Evolutionary conservation across 2,888 invertebrate genomes (phyloP).

Genomic region (Brachypterus glaber): DNA sequence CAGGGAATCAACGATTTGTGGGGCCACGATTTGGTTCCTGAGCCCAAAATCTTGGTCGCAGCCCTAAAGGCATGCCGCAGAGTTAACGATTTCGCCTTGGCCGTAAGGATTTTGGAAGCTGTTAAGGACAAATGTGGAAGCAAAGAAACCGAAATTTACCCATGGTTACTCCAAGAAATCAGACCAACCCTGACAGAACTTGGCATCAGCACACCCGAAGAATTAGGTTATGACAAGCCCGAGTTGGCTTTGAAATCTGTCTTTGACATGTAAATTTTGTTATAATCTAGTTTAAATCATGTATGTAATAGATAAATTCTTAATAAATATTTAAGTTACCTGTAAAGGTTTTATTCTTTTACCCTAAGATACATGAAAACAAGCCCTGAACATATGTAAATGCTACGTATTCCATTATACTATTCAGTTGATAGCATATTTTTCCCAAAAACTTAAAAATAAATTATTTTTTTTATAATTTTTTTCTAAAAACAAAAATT

Average conservation of each 20-base stretch:
- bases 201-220: slow-evolving; percentile 88
- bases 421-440: too few relatives aligned
- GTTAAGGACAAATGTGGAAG: slow-evolving; percentile 81
- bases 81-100: slow-evolving; percentile 88
- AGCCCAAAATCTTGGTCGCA: slow-evolving; percentile 79
- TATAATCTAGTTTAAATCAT: too few relatives aligned
- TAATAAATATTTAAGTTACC: too few relatives aligned
- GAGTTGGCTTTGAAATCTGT: slow-evolving; percentile 77
- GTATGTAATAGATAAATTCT: too few relatives aligned
- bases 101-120: slow-evolving; percentile 86
- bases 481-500: too few relatives aligned
- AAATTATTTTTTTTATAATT: too few relatives aligned
- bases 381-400: too few relatives aligned
- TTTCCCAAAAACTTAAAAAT: too few relatives aligned
- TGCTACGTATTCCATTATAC: too few relatives aligned
- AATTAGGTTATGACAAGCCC: slow-evolving; percentile 94
- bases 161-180: slow-evolving; percentile 82
- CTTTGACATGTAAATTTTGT: slow-evolving; percentile 51
- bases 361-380: too few relatives aligned
- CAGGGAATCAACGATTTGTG: slow-evolving; percentile 83
- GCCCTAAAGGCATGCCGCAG: slow-evolving; percentile 85
- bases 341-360: too few relatives aligned
- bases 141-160: slow-evolving; percentile 68
- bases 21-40: slow-evolving; percentile 87
- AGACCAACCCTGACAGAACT: slow-evolving; percentile 86